phyloP scores from a whole-genome alignment of 2,888 invertebrate species.

The Tiliacea aurago region DNA sequence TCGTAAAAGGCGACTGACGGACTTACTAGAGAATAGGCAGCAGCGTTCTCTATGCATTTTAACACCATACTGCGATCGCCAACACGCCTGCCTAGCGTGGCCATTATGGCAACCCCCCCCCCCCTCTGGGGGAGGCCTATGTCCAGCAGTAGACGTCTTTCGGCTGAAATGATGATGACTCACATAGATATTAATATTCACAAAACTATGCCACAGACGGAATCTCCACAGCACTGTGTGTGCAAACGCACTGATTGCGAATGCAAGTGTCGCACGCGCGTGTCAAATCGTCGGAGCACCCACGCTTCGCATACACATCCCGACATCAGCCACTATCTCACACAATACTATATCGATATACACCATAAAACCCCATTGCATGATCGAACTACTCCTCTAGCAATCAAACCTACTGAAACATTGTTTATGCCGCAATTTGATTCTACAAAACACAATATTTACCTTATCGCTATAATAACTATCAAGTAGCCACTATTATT shows the following conservation, averaged over 20 bases:
- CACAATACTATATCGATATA: constrained; percentile 54
- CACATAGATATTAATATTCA: neutral
- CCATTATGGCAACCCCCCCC: too few relatives aligned
- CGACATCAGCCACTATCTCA: constrained; percentile 56
- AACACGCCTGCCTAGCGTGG: too few relatives aligned
- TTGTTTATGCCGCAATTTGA: constrained; percentile 39
- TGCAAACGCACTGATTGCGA: constrained; percentile 79
- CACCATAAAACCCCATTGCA: constrained; percentile 35
- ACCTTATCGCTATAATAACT: constrained; percentile 49
- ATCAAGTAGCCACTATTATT: constrained; percentile 41
- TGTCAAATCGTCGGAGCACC: constrained; percentile 84
- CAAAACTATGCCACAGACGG: constrained; percentile 22
- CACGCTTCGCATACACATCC: constrained; percentile 71
- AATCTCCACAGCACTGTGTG: constrained; percentile 60
- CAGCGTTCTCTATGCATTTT: too few relatives aligned
- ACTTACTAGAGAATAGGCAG: too few relatives aligned
- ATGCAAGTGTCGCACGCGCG: constrained; percentile 83
- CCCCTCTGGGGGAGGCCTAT: too few relatives aligned
- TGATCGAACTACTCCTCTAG: constrained; percentile 38
- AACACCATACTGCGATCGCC: too few relatives aligned
- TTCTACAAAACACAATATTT: constrained; percentile 47
- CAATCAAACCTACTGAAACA: constrained; percentile 31
- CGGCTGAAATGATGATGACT: too few relatives aligned
- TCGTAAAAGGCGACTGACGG: too few relatives aligned
- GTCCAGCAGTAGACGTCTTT: too few relatives aligned